phyloP scores from a whole-genome alignment of 1,140 invertebrate species.

The Papilio helenus region DNA sequence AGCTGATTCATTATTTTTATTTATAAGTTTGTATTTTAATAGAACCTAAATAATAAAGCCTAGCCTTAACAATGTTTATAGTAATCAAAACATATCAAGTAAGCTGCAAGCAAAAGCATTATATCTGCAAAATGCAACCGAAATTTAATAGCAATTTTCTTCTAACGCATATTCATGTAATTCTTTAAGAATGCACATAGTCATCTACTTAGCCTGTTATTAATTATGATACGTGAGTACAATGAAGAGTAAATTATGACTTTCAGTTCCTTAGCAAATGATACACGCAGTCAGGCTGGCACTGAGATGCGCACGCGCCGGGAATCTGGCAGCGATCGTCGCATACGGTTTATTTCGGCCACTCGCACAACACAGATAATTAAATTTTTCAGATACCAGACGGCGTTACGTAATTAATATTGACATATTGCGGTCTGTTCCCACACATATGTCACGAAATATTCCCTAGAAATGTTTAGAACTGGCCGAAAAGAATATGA shows the following conservation, averaged over 20 bases:
- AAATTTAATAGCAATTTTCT: not conserved
- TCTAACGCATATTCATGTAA: not conserved
- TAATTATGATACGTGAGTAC: conserved; percentile 4
- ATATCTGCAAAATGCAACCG: too few relatives aligned
- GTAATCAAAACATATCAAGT: too few relatives aligned
- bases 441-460: conserved; percentile 24
- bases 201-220: conserved; percentile 9
- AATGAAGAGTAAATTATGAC: not conserved
- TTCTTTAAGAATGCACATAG: not conserved
- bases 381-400: conserved; percentile 74
- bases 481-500: conserved; percentile 1
- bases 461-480: not conserved
- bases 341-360: conserved; percentile 66
- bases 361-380: conserved; percentile 64
- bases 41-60: too few relatives aligned
- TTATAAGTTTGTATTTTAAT: too few relatives aligned
- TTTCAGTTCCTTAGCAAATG: conserved; percentile 5
- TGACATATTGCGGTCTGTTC: conserved; percentile 44
- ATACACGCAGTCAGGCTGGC: conserved; percentile 37
- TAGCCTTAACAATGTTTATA: too few relatives aligned
- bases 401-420: conserved; percentile 58
- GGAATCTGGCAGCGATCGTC: conserved; percentile 59
- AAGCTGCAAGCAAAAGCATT: too few relatives aligned
- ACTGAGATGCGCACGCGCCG: conserved; percentile 50
- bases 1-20: not conserved